phyloP scores from a whole-genome alignment of 1,140 invertebrate genomes.

The Arion vulgaris region DNA sequence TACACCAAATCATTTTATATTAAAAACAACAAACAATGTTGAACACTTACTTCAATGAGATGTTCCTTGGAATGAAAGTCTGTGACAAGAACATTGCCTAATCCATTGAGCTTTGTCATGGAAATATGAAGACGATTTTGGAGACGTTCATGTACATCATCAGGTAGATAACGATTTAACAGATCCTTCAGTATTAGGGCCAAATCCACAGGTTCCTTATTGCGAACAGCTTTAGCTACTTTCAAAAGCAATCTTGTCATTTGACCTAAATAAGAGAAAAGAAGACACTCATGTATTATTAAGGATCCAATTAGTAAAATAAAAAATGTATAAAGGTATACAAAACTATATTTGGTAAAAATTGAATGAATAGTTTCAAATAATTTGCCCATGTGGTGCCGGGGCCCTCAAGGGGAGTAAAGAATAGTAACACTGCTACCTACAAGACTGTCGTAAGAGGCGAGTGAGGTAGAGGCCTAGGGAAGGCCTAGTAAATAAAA shows the following conservation, averaged over 20 bases:
- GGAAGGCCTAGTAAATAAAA: no score
- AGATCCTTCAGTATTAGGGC: background rate
- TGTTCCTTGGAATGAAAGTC: constrained; percentile 39
- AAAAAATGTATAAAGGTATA: background rate
- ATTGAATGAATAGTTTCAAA: background rate
- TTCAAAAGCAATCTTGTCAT: constrained; percentile 33
- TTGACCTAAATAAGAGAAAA: constrained; percentile 16
- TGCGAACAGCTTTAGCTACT: constrained; percentile 18
- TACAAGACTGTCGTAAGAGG: no score
- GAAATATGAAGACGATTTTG: constrained; percentile 27
- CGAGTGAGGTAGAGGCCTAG: no score
- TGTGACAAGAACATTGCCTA: constrained; percentile 32
- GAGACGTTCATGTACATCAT: constrained; percentile 28
- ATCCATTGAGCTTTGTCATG: constrained; percentile 25
- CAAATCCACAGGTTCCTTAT: constrained; percentile 31
- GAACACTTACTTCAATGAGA: constrained; percentile 37
- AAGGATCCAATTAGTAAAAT: background rate
- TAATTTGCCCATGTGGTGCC: no score
- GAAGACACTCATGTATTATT: background rate
- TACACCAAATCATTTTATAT: no score
- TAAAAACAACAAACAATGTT: no score
- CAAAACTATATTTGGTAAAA: background rate
- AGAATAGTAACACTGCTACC: no score
- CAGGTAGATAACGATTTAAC: constrained; percentile 26
- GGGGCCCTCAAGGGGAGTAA: no score